Percentiles rank a stretch among this genome's conserved stretches.
Evolutionary conservation across 1,140 invertebrate species (phyloP).

Genomic region (Cepaea nemoralis): DNA sequence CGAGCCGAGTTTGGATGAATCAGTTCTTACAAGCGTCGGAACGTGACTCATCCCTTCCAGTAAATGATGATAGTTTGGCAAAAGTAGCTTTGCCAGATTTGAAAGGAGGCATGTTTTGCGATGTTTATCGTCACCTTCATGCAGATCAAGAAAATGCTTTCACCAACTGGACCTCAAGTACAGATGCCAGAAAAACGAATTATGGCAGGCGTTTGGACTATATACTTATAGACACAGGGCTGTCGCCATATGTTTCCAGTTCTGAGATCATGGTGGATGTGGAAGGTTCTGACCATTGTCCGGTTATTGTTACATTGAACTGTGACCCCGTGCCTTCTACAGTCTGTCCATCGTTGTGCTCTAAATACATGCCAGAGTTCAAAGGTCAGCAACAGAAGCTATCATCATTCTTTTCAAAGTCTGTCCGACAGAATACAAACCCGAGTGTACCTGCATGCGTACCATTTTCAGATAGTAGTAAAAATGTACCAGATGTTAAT

Average conservation of each 20-base stretch:
- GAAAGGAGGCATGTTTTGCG: conserved; percentile 70
- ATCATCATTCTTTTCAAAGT: conserved; percentile 69
- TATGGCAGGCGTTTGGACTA: conserved; percentile 77
- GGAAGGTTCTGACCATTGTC: conserved; percentile 77
- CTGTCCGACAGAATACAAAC: conserved; percentile 12
- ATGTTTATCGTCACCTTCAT: conserved; percentile 75
- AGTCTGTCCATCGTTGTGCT: conserved; percentile 71
- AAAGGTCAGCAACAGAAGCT: conserved; percentile 74
- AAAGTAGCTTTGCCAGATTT: conserved; percentile 47
- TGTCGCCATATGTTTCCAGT: conserved; percentile 65
- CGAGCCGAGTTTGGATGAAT: conserved; percentile 71
- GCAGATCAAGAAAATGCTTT: conserved; percentile 72
- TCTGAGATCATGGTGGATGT: conserved; percentile 73
- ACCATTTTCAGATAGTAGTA: not conserved
- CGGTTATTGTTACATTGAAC: conserved; percentile 71
- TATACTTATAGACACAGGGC: conserved; percentile 71
- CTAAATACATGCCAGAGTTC: conserved; percentile 75
- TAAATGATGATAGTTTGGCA: conserved; percentile 43
- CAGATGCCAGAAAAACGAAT: conserved; percentile 74
- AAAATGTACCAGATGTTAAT: not conserved
- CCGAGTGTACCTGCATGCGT: not conserved
- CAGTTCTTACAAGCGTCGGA: conserved; percentile 59
- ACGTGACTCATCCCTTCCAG: conserved; percentile 52
- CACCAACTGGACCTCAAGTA: conserved; percentile 75
- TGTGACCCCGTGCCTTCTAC: conserved; percentile 57